Base-by-base conservation (phyloP, 2,797 vertebrate species). In the Trematomus bernacchii region DNA sequence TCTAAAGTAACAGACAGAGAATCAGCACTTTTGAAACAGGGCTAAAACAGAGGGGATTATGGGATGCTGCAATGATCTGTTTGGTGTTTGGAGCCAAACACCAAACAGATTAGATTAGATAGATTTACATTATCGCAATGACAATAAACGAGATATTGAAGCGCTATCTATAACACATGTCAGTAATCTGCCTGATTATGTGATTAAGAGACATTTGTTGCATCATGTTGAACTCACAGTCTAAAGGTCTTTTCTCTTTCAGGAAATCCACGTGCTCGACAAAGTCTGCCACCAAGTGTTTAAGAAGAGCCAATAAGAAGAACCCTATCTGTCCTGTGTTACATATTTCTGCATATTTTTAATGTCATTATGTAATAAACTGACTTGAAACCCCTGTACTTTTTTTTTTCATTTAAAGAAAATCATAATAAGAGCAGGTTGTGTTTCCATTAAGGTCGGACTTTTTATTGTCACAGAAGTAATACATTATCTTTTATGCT, bases 231-330 rank as follows among this genome's bases (percentile, higher is more conserved):
- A 43, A 69, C 47, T 67, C 19, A 9, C 65, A n/a, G 77, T 85
- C 73, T 93, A 80, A 92, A 91, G 82, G 81, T 86, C 44, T 81
- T 63, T n/a, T 87, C 40, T 86, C 50, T 88, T 88, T 59, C 76
- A 99, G 98, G 97, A 98, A 76, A 90, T 99, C 90, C 94, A 90
- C 0, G 97, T 93, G 46, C 85, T 94, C 23, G 96, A 97, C 90
- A 97, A 98, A 93, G 92, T 98, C 80, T 99, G 98, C 83, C 93
- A 80, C 64, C 98, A 99, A 90, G 91, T 95, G 66, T 99, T 98
- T 82, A 98, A 95, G 94, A 99, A 93, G 94, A 94, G 94, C 82
- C 6, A 87, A 43, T 91, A 67, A 85, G 47, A 76, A 3, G 0
- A 13, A 18, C 10, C 2, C 55, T 16, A 11, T 52, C 57, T 48